Conservation (phyloP, 1,140 invertebrate species). For the Oedothorax gibbosus region DNA sequence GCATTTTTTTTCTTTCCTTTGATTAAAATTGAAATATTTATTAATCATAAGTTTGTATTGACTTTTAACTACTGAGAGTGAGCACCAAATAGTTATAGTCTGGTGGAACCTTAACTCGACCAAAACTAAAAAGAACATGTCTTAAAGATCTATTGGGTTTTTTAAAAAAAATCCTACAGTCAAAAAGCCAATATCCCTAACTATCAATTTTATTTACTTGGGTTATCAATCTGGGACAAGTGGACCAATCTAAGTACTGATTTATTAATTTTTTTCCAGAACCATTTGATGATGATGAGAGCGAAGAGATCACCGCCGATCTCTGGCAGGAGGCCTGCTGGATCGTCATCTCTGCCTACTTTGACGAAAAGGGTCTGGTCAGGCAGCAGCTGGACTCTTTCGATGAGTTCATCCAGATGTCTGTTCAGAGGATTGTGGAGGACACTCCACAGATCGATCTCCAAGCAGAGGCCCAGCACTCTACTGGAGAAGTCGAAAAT, state of each 20-base stretch:
- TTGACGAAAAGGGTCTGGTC: constrained; percentile 98
- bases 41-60: too few species aligned
- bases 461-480: constrained; percentile 97
- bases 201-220: too few species aligned
- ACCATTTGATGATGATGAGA: constrained; percentile 73
- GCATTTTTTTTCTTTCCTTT: too few species aligned
- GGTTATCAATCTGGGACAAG: too few species aligned
- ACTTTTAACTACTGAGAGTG: too few species aligned
- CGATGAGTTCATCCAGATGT: constrained; percentile 99
- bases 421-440: constrained; percentile 98
- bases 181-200: too few species aligned
- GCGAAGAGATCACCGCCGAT: constrained; percentile 92
- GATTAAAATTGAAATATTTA: too few species aligned
- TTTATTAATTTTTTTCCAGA: constrained; percentile 65
- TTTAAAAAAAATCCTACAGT: too few species aligned
- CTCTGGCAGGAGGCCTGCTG: constrained; percentile 99
- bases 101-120: too few species aligned
- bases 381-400: constrained; percentile 98
- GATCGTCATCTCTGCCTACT: constrained; percentile 99
- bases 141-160: too few species aligned
- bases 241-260: background rate
- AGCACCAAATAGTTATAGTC: too few species aligned
- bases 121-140: too few species aligned
- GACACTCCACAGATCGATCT: constrained; percentile 97
- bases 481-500: constrained; percentile 89